Conservation (phyloP, 2,888 invertebrate species). For the Drosophila aldrichi region DNA sequence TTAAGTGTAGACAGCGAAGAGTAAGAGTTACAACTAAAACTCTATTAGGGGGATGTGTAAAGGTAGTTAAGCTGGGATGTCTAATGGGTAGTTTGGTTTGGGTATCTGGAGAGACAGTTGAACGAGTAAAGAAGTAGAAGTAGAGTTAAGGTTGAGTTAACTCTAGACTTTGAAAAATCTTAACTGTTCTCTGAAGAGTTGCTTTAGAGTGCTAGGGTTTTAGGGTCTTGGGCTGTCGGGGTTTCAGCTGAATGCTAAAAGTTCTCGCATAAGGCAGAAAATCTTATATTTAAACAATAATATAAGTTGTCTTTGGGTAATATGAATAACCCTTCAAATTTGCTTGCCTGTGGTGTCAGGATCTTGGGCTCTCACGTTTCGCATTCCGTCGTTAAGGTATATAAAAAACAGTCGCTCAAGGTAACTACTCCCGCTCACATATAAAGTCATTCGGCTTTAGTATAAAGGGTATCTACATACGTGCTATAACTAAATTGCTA, state of each 20-base stretch:
- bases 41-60: constrained; percentile 38
- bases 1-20: constrained; percentile 35
- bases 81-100: background rate
- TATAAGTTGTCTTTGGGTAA: too few species aligned
- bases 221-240: background rate
- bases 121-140: background rate
- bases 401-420: background rate
- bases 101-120: background rate
- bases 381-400: background rate
- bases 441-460: background rate
- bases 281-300: too few species aligned
- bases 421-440: background rate
- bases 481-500: constrained; percentile 45
- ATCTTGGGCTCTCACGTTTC: background rate
- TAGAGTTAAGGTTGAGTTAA: background rate
- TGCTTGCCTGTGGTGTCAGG: background rate
- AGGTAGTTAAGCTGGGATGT: background rate
- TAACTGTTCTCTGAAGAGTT: too few species aligned
- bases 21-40: constrained; percentile 31
- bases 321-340: background rate
- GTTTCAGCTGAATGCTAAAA: background rate
- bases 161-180: background rate
- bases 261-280: too few species aligned
- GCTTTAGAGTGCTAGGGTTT: background rate
- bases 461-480: constrained; percentile 6